A percentile compares a stretch with the other conserved stretches of the same genome.
These are phyloP conservation scores for Vulpes vulpes DNA, from an alignment of 2,113 vertebrate genomes.

Conservation along the genomic window DNA sequence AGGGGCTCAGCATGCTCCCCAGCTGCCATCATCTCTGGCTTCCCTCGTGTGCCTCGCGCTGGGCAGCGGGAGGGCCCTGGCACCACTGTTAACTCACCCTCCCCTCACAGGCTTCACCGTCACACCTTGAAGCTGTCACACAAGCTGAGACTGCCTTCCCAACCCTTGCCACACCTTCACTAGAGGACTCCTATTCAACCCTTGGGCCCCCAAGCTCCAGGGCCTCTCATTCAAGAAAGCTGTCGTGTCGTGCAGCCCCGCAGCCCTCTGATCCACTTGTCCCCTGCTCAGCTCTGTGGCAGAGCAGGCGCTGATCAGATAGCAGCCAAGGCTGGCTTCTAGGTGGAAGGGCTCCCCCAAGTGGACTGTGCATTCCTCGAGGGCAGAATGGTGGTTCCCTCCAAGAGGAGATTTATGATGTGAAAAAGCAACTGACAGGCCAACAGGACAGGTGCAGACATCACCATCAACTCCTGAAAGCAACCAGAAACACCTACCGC, in stretches of 20 bases:
- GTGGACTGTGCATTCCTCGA: background rate
- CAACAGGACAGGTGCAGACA: background rate
- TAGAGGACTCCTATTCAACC: background rate
- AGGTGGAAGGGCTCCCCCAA: background rate
- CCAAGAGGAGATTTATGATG: background rate
- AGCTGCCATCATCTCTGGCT: background rate
- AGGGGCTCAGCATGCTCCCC: background rate
- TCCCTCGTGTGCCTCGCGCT: background rate
- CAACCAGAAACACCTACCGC: background rate
- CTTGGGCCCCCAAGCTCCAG: background rate
- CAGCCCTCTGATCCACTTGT: accelerated
- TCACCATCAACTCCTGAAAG: background rate
- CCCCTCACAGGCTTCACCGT: background rate
- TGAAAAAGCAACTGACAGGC: background rate
- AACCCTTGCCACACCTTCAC: background rate
- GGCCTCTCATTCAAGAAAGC: background rate
- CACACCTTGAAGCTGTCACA: background rate
- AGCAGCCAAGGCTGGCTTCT: accelerated
- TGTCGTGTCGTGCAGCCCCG: background rate
- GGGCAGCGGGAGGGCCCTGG: background rate
- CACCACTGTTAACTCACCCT: background rate
- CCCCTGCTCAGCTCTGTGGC: background rate
- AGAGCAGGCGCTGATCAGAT: background rate
- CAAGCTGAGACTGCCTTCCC: background rate
- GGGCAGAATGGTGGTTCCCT: background rate